These are phyloP conservation scores for Ariopsis seemanni DNA, from an alignment of 2,113 vertebrate genomes.

Conservation along the genomic window DNA sequence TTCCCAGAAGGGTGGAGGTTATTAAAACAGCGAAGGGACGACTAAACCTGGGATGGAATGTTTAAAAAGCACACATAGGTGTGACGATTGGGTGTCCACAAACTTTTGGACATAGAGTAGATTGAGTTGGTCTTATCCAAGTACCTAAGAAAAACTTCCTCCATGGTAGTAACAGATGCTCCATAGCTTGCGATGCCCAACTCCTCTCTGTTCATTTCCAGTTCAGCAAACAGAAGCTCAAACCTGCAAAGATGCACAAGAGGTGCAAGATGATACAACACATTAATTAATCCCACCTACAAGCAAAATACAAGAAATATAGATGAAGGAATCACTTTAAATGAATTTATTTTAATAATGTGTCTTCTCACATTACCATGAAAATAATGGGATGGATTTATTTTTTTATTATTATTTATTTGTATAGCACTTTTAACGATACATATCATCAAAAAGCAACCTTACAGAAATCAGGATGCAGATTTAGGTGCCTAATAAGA, in stretches of 20 bases:
- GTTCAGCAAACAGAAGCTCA: slow-evolving; percentile 88
- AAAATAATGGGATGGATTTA: background rate
- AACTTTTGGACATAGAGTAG: background rate
- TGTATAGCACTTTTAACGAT: background rate
- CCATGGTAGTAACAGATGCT: slow-evolving; percentile 96
- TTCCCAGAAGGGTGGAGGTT: background rate
- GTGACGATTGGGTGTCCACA: background rate
- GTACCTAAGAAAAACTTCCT: slow-evolving; percentile 96
- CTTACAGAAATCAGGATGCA: background rate
- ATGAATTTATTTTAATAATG: background rate
- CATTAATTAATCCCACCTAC: background rate
- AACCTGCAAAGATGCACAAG: slow-evolving; percentile 75
- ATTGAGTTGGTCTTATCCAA: background rate
- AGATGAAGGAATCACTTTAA: background rate
- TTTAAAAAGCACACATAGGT: background rate
- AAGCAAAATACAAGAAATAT: background rate
- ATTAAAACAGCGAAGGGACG: background rate
- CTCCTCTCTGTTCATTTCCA: slow-evolving; percentile 91
- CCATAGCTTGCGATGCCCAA: slow-evolving; percentile 95
- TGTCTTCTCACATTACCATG: background rate
- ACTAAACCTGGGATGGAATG: background rate
- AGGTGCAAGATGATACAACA: background rate
- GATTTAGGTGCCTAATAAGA: background rate
- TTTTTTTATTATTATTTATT: background rate
- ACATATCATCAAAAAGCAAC: background rate